These are phyloP conservation scores for Chamaetylas fuelleborni DNA, from an alignment of 2,113 vertebrate genomes.

Conservation along the genomic window DNA sequence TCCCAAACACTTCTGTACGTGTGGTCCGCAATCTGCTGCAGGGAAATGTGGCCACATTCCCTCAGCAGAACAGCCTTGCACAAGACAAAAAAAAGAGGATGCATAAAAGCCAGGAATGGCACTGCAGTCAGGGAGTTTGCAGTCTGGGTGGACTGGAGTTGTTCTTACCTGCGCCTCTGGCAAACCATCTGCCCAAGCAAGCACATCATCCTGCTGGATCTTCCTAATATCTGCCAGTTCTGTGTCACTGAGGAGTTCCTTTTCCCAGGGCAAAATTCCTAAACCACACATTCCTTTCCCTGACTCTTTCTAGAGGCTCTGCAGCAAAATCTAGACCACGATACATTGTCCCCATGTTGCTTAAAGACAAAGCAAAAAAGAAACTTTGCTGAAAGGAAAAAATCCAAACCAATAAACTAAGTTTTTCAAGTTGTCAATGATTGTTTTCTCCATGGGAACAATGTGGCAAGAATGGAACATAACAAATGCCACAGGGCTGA, in stretches of 20 bases:
- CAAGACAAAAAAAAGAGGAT: not conserved
- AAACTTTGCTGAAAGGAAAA: not conserved
- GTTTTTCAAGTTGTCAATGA: not conserved
- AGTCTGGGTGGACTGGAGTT: not conserved
- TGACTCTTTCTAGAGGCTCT: not conserved
- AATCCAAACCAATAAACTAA: not conserved
- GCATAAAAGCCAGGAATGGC: not conserved
- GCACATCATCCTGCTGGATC: not conserved
- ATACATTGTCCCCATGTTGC: fast-evolving
- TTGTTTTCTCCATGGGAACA: not conserved
- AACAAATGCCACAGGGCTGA: not conserved
- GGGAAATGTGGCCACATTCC: not conserved
- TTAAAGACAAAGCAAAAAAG: not conserved
- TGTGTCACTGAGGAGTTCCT: not conserved
- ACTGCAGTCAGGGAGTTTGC: not conserved
- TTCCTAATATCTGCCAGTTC: not conserved
- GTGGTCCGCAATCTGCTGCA: not conserved
- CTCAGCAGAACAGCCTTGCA: not conserved
- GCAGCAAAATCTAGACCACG: not conserved
- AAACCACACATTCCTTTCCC: not conserved
- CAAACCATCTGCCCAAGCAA: not conserved
- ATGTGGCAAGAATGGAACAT: not conserved
- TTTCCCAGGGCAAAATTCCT: not conserved
- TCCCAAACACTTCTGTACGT: not conserved
- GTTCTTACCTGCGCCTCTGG: not conserved